These are phyloP conservation scores for Lithobates sylvaticus DNA, from an alignment of 2,797 vertebrate genomes.

Conservation along the genomic window DNA sequence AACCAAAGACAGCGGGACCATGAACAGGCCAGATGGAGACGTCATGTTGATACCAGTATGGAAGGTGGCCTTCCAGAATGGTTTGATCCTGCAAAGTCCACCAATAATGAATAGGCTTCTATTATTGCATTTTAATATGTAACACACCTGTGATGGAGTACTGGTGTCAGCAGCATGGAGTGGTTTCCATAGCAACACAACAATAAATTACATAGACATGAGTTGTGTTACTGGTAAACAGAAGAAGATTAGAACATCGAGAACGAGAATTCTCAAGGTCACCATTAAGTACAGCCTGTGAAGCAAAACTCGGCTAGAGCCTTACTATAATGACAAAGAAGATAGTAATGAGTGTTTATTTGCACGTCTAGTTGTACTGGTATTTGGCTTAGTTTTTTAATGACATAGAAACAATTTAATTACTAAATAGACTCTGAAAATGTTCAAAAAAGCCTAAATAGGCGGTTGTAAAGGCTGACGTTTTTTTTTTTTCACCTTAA, in stretches of 20 bases:
- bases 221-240: slow-evolving; percentile 29
- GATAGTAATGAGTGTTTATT: background rate
- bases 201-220: slow-evolving; percentile 1
- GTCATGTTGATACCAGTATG: background rate
- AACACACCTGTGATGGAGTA: slow-evolving; percentile 10
- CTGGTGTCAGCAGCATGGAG: background rate
- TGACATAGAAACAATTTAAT: no score
- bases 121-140: slow-evolving; percentile 16
- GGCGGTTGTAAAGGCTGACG: no score
- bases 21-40: background rate
- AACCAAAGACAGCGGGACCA: background rate
- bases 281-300: background rate
- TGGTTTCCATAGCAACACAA: slow-evolving; percentile 29
- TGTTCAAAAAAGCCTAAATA: no score
- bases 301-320: background rate
- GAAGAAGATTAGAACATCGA: background rate
- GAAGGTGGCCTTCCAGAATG: background rate
- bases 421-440: no score
- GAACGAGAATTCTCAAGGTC: slow-evolving; percentile 16
- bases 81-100: background rate
- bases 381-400: no score
- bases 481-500: no score
- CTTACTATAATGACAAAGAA: background rate
- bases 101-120: slow-evolving; percentile 3
- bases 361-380: no score